phyloP scores from a whole-genome alignment of 2,888 invertebrate species.

The Biston stratarius region DNA sequence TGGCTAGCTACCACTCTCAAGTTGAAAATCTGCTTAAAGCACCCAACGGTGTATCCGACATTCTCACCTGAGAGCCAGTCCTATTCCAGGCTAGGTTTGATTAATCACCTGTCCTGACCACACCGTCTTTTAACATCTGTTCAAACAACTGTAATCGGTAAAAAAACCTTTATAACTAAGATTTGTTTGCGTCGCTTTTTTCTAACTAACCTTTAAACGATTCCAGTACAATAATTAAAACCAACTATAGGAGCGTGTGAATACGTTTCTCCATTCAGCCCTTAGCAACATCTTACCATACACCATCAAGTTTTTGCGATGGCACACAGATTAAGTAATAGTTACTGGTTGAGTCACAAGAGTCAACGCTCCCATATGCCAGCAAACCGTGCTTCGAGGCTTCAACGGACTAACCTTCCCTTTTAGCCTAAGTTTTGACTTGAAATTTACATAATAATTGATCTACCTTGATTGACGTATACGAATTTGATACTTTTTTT shows the following conservation, averaged over 20 bases:
- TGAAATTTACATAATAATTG: slow-evolving; percentile 28
- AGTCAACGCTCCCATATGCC: slow-evolving; percentile 65
- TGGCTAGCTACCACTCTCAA: too few relatives aligned
- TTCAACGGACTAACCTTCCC: slow-evolving; percentile 36
- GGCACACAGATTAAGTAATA: neutral
- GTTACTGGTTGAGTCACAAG: slow-evolving; percentile 66
- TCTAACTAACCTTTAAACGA: too few relatives aligned
- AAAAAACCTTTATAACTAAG: too few relatives aligned
- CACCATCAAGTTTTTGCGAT: slow-evolving; percentile 60
- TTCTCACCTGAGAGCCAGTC: too few relatives aligned
- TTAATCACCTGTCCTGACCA: too few relatives aligned
- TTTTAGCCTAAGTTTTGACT: slow-evolving; percentile 1
- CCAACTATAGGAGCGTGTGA: neutral
- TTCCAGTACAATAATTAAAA: neutral
- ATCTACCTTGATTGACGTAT: slow-evolving; percentile 34
- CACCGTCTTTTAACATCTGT: too few relatives aligned
- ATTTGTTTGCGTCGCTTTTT: too few relatives aligned
- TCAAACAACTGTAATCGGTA: too few relatives aligned
- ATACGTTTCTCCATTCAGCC: slow-evolving; percentile 7
- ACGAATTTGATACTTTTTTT: slow-evolving; percentile 10
- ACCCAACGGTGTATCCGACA: too few relatives aligned
- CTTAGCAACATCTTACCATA: slow-evolving; percentile 37
- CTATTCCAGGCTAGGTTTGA: too few relatives aligned
- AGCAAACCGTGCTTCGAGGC: slow-evolving; percentile 49
- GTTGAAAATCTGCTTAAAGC: too few relatives aligned